Conservation (phyloP, 2,797 vertebrate species). For the Eurystomus glaucurus region DNA sequence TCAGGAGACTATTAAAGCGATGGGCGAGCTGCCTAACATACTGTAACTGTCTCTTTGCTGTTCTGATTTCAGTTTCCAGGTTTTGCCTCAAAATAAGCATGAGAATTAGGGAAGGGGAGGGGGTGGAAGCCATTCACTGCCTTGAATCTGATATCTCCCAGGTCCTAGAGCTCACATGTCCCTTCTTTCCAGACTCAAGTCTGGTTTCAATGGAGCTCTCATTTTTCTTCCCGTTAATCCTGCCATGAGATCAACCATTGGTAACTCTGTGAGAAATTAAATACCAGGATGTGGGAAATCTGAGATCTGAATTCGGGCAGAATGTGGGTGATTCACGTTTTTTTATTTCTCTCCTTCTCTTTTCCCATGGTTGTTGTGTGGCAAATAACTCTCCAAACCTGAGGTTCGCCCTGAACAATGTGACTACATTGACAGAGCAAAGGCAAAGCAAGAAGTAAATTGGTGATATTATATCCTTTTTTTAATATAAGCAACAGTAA, state of each 20-base stretch:
- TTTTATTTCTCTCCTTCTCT: slow-evolving; percentile 43
- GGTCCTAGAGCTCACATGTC: slow-evolving; percentile 62
- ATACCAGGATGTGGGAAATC: slow-evolving; percentile 75
- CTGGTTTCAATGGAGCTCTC: slow-evolving; percentile 76
- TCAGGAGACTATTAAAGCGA: background rate
- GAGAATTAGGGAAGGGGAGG: background rate
- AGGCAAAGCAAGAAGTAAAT: background rate
- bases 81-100: slow-evolving; percentile 34
- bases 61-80: slow-evolving; percentile 47
- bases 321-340: slow-evolving; percentile 51
- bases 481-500: background rate
- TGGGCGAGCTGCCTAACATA: background rate
- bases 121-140: slow-evolving; percentile 13
- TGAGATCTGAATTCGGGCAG: slow-evolving; percentile 70
- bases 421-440: background rate
- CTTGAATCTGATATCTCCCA: slow-evolving; percentile 16
- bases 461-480: background rate
- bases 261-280: slow-evolving; percentile 73
- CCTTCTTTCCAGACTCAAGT: slow-evolving; percentile 65
- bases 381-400: slow-evolving; percentile 38
- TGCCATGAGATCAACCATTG: slow-evolving; percentile 72
- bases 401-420: background rate
- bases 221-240: slow-evolving; percentile 75
- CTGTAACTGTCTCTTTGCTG: background rate
- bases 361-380: slow-evolving; percentile 61